A percentile compares a stretch with the other conserved stretches of the same genome.
Evolutionary conservation across 2,113 vertebrate genomes (phyloP).

Genomic region (Hydrolagus affinis): DNA sequence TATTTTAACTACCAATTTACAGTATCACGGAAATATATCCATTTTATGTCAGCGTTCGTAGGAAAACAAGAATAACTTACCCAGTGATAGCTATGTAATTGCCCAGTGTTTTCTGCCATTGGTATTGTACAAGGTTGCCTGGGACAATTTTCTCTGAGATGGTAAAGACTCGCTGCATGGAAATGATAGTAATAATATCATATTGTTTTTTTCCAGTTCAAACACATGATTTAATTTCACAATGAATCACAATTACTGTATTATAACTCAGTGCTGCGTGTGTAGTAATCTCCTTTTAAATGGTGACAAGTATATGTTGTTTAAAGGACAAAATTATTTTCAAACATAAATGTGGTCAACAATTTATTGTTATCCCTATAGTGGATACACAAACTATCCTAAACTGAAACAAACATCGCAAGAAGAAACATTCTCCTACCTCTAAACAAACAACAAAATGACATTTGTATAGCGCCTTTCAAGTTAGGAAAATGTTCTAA

Average conservation of each 20-base stretch:
- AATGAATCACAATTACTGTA: too few species aligned
- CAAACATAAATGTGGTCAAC: too few species aligned
- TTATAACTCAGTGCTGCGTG: too few species aligned
- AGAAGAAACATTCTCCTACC: neutral
- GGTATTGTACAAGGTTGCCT: slow-evolving; percentile 68
- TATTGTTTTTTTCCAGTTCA: neutral
- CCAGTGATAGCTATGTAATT: slow-evolving; percentile 88
- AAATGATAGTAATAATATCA: slow-evolving; percentile 30
- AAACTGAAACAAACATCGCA: neutral
- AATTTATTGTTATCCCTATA: too few species aligned
- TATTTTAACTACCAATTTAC: neutral
- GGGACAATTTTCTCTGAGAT: slow-evolving; percentile 70
- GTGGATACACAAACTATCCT: neutral
- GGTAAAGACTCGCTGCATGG: slow-evolving; percentile 72
- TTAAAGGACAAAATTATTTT: too few species aligned
- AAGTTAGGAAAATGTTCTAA: too few species aligned
- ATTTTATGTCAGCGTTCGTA: neutral
- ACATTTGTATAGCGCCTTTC: too few species aligned
- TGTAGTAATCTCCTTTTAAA: too few species aligned
- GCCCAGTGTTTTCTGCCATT: slow-evolving; percentile 85
- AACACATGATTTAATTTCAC: slow-evolving; percentile 2
- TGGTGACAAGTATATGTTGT: too few species aligned
- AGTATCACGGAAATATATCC: neutral
- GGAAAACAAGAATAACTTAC: slow-evolving; percentile 57
- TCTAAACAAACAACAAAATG: too few species aligned